phyloP scores from a whole-genome alignment of 2,113 vertebrate species.

The Tupaia chinensis region DNA sequence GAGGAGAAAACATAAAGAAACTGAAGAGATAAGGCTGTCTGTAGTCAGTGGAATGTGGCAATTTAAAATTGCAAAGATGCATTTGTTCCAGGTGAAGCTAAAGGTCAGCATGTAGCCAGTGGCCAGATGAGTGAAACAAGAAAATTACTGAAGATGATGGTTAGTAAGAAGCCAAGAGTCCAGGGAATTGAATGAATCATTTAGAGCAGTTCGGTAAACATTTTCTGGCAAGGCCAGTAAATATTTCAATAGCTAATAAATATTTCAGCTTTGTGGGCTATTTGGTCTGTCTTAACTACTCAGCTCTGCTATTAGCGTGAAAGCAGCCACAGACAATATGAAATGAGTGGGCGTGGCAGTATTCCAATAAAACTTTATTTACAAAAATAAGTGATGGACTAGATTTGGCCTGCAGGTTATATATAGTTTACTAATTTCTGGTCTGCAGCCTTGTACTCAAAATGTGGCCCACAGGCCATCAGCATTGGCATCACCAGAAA shows the following conservation, averaged over 20 bases:
- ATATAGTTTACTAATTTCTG: background rate
- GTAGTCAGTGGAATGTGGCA: background rate
- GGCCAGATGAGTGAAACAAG: background rate
- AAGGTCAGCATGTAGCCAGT: background rate
- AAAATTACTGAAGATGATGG: background rate
- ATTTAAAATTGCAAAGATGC: background rate
- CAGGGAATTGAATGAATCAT: background rate
- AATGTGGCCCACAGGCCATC: background rate
- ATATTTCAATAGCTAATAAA: background rate
- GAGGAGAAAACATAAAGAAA: background rate
- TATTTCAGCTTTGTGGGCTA: background rate
- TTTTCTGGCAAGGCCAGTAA: background rate
- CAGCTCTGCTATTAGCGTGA: background rate
- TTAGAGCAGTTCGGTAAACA: background rate
- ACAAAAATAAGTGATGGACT: background rate
- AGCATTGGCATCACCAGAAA: background rate
- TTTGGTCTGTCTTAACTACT: background rate
- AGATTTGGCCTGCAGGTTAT: background rate
- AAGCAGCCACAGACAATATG: background rate
- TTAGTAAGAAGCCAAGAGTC: background rate
- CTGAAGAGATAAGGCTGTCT: background rate
- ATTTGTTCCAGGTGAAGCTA: background rate
- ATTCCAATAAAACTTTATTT: background rate
- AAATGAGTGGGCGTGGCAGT: background rate
- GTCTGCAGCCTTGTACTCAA: background rate